phyloP scores from a whole-genome alignment of 2,113 vertebrate species.

The Poeciliopsis prolifica region DNA sequence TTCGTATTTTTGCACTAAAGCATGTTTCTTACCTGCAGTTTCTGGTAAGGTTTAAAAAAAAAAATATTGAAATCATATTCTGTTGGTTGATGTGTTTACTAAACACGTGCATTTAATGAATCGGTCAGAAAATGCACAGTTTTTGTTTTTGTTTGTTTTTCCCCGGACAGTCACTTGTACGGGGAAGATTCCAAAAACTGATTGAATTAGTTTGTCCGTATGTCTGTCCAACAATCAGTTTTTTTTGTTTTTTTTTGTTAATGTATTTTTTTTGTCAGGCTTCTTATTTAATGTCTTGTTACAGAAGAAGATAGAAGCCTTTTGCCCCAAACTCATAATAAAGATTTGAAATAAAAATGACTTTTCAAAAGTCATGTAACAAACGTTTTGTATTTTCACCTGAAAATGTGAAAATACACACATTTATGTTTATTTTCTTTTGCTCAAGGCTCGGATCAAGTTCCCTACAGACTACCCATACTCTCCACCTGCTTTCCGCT shows the following conservation, averaged over 20 bases:
- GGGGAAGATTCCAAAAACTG: no score
- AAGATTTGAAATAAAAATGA: background rate
- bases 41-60: no score
- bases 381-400: background rate
- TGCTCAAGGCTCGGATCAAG: slow-evolving; percentile 89
- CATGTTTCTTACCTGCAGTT: background rate
- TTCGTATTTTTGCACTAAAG: background rate
- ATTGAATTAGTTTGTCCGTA: no score
- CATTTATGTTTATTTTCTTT: background rate
- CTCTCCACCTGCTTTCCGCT: slow-evolving; percentile 95
- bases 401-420: background rate
- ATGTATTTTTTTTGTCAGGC: background rate
- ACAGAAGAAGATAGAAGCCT: background rate
- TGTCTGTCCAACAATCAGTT: background rate
- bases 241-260: background rate
- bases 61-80: no score
- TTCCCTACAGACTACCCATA: slow-evolving; percentile 98
- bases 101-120: no score
- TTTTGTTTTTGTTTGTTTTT: background rate
- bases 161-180: background rate
- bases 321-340: background rate
- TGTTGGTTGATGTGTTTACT: no score
- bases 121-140: background rate
- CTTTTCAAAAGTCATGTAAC: no score
- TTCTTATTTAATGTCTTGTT: background rate